Base-by-base conservation (phyloP, 2,888 invertebrate genomes). In the Linnaemya tessellans region DNA sequence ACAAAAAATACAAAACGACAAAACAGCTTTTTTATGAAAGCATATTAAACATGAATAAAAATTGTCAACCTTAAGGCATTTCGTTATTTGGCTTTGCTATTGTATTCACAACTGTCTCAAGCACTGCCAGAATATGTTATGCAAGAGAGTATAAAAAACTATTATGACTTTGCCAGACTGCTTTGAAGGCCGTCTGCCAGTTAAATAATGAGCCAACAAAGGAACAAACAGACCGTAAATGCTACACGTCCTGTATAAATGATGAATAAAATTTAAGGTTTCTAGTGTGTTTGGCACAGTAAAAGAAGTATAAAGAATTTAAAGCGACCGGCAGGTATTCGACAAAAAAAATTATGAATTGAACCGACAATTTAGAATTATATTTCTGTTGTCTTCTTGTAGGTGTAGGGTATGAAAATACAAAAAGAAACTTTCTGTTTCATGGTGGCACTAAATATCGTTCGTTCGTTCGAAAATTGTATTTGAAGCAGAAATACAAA, bases 51-150 rank as follows among this genome's bases (percentile, higher is more conserved):
- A 62, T 58, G 20, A 67, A 71, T 71, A 41, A 54, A 80, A 22
- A 77, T 77, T 67, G 22, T 64, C n/a, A n/a, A 78, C 64, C 67
- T 71, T 68, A n/a, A 62, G 54, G 77, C 54, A n/a, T 0, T 49
- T 49, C 8, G 2, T n/a, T 3, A 13, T 3, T n/a, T 67, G 22
- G 1, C 41, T 8, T 64, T 54, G 41, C n/a, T 64, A 18, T 35
- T 30, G 56, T 81, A 49, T 74, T 64, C 64, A 68, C 73, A 81
- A 84, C 64, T 77, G 67, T 68, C 81, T 38, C 54, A 22, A 62
- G 20, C 68, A 77, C 77, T 73, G 43, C 51, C 58, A 4, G 35
- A 49, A 65, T 56, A 20, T 30, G 11, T 35, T 62, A 5, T 22
- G 11, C n/a, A 43, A 3, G 25, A 3, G n/a, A 25, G 3, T 15